Base-by-base conservation (phyloP, 2,113 vertebrate genomes). In the Irena cyanogastra region DNA sequence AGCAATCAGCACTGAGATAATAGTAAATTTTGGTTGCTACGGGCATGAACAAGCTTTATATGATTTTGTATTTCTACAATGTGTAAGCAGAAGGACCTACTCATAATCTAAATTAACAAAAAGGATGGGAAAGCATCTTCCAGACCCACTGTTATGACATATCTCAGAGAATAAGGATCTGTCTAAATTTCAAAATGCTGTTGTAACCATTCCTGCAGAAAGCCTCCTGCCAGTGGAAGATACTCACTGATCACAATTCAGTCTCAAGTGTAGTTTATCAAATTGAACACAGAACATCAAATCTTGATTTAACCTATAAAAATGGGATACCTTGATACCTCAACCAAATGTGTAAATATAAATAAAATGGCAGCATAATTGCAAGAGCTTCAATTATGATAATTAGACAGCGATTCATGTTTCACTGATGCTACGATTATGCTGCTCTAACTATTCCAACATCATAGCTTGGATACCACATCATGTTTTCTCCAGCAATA, bases 291-390 rank as follows among this genome's bases (percentile, higher is more conserved):
- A 56, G 23, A 87, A 56, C 31, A 81, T 14, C 13, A 76, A 87
- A 87, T 63, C 30, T 69, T 74, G 30, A 57, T 81, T 75, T 83
- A 81, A 83, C 53, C 60, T 86, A 17, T 47, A 72, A 66, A 81
- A 87, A 37, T 24, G 50, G 27, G n/a, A 61, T 66, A 90, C 24
- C 19, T 61, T 70, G 22, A 41, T 90, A 77, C 7, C 54, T 79
- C 3, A 4, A 70, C 59, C 54, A 95, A 80, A 94, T 18, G 26
- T 49, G 16, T 49, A 88, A 66, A 76, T 82, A 88, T 66, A 75
- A 96, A 91, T 82, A 16, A 95, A 83, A 72, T 61, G 26, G 81
- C 69, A 89, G 39, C 13, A 57, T 89, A 94, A 96, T 49, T 93
- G 35, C 63, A 89, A 66, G 66, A 89, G 13, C 23, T 87, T 92